A percentile compares a stretch with the other conserved stretches of the same genome.
phyloP scores from a whole-genome alignment of 2,113 vertebrate species.

The Pedionomus torquatus region DNA sequence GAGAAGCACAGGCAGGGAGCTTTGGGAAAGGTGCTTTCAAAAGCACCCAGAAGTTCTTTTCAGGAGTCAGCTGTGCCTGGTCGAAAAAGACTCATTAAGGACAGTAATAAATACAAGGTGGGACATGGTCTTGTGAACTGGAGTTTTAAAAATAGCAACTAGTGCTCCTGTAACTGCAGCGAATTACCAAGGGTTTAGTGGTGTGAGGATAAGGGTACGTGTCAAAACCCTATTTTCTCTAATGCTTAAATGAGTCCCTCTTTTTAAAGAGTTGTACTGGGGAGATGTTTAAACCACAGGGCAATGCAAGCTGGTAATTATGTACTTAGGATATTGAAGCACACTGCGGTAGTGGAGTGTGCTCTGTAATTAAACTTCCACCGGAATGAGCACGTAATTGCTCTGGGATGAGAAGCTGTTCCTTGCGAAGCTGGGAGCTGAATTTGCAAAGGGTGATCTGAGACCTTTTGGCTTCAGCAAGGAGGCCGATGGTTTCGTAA shows the following conservation, averaged over 20 bases:
- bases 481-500: neutral
- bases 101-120: neutral
- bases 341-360: neutral
- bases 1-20: neutral
- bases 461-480: neutral
- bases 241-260: neutral
- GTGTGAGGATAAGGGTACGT: neutral
- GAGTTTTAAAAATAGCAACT: neutral
- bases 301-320: slow-evolving; percentile 10
- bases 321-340: slow-evolving; percentile 18
- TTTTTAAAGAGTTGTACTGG: neutral
- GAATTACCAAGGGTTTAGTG: neutral
- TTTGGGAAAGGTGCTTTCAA: neutral
- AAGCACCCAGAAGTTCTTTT: neutral
- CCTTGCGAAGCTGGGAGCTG: neutral
- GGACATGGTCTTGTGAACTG: neutral
- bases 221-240: neutral
- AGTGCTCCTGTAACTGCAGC: neutral
- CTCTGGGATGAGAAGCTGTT: neutral
- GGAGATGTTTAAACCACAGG: slow-evolving; percentile 30
- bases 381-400: neutral
- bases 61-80: neutral
- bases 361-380: slow-evolving; percentile 54
- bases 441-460: neutral
- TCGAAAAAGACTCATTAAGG: neutral